These are phyloP conservation scores for Leptopilina syphax DNA, from an alignment of 2,888 invertebrate genomes.

Conservation along the genomic window DNA sequence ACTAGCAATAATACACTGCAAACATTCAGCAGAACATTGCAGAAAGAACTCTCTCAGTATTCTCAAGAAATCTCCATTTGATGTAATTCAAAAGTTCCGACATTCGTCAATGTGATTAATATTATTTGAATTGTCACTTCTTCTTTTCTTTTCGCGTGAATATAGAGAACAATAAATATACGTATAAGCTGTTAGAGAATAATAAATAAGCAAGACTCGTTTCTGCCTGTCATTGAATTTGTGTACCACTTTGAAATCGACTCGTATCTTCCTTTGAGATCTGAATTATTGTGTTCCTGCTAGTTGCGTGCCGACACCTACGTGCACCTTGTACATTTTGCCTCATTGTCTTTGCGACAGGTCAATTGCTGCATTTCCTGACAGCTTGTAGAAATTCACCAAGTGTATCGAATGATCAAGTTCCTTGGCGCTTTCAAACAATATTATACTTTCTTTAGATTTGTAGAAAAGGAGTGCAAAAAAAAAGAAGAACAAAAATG, in stretches of 20 bases:
- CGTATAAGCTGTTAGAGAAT: neutral
- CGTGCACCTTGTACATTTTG: slow-evolving; percentile 61
- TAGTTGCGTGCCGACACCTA: slow-evolving; percentile 67
- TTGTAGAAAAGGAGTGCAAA: no score
- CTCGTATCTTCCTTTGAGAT: slow-evolving; percentile 52
- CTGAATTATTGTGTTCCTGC: slow-evolving; percentile 70
- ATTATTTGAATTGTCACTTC: neutral
- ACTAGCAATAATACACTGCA: no score
- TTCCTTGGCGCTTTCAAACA: neutral
- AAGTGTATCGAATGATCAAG: slow-evolving; percentile 22
- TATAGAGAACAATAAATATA: neutral
- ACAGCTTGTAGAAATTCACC: slow-evolving; percentile 33
- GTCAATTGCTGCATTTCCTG: slow-evolving; percentile 75
- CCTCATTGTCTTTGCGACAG: slow-evolving; percentile 70
- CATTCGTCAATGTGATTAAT: neutral
- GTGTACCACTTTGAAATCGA: slow-evolving; percentile 49
- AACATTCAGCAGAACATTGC: no score
- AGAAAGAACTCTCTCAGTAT: no score
- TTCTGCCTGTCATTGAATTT: slow-evolving; percentile 46
- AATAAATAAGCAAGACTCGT: slow-evolving; percentile 25
- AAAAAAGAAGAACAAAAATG: neutral
- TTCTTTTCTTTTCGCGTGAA: neutral
- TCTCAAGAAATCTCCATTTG: no score
- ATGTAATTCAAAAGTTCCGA: no score
- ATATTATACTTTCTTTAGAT: neutral